phyloP scores from a whole-genome alignment of 92 coral and sea anemone genomes.

The Phenganax stokvisi region DNA sequence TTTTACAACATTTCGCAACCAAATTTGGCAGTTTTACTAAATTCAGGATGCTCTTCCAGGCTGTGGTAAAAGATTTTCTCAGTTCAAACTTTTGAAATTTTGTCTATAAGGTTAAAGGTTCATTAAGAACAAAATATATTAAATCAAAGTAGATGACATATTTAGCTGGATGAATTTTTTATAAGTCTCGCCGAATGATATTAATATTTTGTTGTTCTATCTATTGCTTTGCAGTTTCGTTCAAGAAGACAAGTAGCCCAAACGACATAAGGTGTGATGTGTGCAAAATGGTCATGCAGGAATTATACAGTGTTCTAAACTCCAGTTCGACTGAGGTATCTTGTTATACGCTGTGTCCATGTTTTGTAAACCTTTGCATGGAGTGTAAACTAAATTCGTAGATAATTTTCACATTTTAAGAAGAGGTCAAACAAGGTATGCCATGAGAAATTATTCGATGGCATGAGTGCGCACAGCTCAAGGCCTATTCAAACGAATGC shows the following conservation, averaged over 20 bases:
- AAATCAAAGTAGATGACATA: not conserved
- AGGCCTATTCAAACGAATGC: too few species aligned
- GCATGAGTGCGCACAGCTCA: too few species aligned
- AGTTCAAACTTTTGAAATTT: too few species aligned
- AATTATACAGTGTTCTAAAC: conserved; percentile 49
- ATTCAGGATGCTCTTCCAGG: too few species aligned
- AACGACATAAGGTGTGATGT: conserved; percentile 55
- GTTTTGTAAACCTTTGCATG: too few species aligned
- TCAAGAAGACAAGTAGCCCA: not conserved
- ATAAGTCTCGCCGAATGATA: not conserved
- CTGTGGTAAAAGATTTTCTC: too few species aligned
- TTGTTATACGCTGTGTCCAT: not conserved
- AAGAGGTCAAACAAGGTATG: conserved; percentile 64
- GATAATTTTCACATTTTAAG: conserved; percentile 37
- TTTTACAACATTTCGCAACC: too few species aligned
- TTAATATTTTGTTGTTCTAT: not conserved
- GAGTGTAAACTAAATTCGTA: too few species aligned
- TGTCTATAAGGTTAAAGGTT: too few species aligned
- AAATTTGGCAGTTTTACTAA: too few species aligned
- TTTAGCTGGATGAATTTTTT: not conserved
- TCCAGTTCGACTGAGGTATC: conserved; percentile 67
- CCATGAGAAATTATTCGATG: conserved; percentile 47
- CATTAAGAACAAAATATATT: too few species aligned
- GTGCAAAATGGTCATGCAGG: conserved; percentile 62
- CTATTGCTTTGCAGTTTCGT: not conserved